A percentile compares a stretch with the other conserved stretches of the same genome.
Evolutionary conservation across 1,140 invertebrate species (phyloP).

Genomic region (Sesamia nonagrioides): DNA sequence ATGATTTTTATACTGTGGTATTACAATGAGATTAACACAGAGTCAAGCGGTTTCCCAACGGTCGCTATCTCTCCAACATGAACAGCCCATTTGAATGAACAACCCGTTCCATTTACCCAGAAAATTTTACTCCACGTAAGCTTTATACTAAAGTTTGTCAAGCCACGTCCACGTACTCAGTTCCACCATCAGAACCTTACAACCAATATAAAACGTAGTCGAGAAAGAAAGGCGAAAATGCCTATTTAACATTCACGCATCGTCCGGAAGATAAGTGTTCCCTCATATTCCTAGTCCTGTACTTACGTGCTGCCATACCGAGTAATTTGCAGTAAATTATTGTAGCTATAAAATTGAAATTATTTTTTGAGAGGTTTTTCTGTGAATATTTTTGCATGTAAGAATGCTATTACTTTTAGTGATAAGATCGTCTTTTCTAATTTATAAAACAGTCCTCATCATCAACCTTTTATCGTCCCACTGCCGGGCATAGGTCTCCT

Average conservation of each 20-base stretch:
- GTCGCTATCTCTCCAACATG: too few relatives aligned
- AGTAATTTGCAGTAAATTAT: conserved; percentile 41
- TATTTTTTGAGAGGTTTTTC: conserved; percentile 9
- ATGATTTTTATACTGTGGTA: too few relatives aligned
- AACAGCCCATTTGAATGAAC: too few relatives aligned
- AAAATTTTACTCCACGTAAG: background rate
- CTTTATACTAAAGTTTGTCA: background rate
- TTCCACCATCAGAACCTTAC: conserved; percentile 19
- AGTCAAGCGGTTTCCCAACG: too few relatives aligned
- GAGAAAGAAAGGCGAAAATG: conserved; percentile 27
- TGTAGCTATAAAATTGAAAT: conserved; percentile 38
- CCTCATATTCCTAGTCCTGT: conserved; percentile 32
- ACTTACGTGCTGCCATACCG: conserved; percentile 27
- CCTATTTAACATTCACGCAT: conserved; percentile 26
- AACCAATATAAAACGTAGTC: conserved; percentile 21
- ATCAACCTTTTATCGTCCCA: too few relatives aligned
- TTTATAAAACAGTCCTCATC: too few relatives aligned
- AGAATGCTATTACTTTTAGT: too few relatives aligned
- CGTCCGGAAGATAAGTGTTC: conserved; percentile 30
- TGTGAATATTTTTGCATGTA: background rate
- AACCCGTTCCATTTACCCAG: too few relatives aligned
- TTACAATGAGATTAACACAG: too few relatives aligned
- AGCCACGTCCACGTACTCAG: conserved; percentile 6
- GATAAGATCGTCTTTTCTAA: too few relatives aligned
- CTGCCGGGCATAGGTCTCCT: too few relatives aligned